A percentile compares a stretch with the other conserved stretches of the same genome.
Conservation (phyloP, 2,797 vertebrate genomes). For the Melanotaenia trifasciata region DNA sequence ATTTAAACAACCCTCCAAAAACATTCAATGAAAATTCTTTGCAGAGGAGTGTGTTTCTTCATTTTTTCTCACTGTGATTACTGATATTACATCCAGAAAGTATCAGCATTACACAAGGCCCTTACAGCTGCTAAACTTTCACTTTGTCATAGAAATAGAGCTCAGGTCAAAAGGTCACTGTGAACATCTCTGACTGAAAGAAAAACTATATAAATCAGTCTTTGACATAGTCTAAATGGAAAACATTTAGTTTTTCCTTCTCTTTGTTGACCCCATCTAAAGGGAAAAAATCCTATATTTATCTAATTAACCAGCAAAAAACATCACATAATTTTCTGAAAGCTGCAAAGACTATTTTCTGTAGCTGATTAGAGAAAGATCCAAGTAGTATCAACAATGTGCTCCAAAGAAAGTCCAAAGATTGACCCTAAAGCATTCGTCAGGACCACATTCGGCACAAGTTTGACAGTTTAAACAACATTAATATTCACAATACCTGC, state of each 20-base stretch:
- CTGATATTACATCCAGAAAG: slow-evolving; percentile 9
- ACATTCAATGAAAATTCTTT: neutral
- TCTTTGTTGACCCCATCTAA: no score
- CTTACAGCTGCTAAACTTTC: slow-evolving; percentile 25
- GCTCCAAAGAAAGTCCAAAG: slow-evolving; percentile 6
- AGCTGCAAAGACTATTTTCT: neutral
- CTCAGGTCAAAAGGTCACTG: slow-evolving; percentile 28
- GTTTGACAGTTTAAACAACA: slow-evolving; percentile 3
- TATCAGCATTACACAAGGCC: slow-evolving; percentile 7
- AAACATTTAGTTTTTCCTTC: neutral
- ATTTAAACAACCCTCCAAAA: neutral
- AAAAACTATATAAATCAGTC: neutral
- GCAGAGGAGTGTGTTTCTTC: neutral
- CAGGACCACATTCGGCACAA: neutral
- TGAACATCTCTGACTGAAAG: slow-evolving; percentile 4
- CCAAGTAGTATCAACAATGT: neutral
- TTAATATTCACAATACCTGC: slow-evolving; percentile 21
- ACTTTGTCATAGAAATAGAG: slow-evolving; percentile 12
- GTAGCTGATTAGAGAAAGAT: neutral
- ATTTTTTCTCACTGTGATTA: neutral
- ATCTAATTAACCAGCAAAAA: neutral
- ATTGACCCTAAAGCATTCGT: slow-evolving; percentile 4
- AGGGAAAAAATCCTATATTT: neutral
- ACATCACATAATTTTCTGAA: slow-evolving; percentile 3
- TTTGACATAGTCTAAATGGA: neutral